Base-by-base conservation (phyloP, 2,797 vertebrate genomes). In the Myripristis jacobus region DNA sequence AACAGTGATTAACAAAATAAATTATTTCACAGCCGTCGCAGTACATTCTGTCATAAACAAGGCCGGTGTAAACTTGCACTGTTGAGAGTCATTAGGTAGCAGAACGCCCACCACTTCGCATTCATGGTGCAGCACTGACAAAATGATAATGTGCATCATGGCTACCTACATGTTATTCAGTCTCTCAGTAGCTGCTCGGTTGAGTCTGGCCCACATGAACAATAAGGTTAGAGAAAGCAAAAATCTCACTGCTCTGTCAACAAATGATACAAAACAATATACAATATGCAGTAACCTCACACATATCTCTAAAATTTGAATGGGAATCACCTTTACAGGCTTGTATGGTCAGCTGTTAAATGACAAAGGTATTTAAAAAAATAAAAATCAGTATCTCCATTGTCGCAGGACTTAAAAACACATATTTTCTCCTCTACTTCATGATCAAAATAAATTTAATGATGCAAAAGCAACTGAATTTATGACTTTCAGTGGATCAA, bases 31-130 rank as follows among this genome's bases (percentile, higher is more conserved):
- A 13, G 36, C 36, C 36, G 36, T 2, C 12, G 11, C 11, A 13
- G 36, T 11, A 38, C 2, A 41, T 13, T 41, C 12, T 3, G 36
- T 41, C 36, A 41, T 13, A 15, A 41, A 41, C 36, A 41, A 41
- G 11, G 36, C 11, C 36, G 12, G 0, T 15, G 4, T 13, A 15
- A 15, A 13, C 36, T 41, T 15, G 36, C 36, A 13, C 12, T 41
- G 36, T 41, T 1, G 12, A 15, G 11, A 41, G 36, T 13, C 36
- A 41, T 41, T 36, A 36, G 34, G 34, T 9, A 36, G 41, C 63
- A 21, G 6, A 56, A 58, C 36, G 24, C 48, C 56, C 63, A 66
- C 50, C 38, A 48, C 21, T 71, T 56, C 55, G 11, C 64, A 70
- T 63, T 62, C 51, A 75, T 11, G 12, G 13, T 56, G 24, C 44